These are phyloP conservation scores for Gymnodraco acuticeps DNA, from an alignment of 2,797 vertebrate genomes.

Conservation along the genomic window DNA sequence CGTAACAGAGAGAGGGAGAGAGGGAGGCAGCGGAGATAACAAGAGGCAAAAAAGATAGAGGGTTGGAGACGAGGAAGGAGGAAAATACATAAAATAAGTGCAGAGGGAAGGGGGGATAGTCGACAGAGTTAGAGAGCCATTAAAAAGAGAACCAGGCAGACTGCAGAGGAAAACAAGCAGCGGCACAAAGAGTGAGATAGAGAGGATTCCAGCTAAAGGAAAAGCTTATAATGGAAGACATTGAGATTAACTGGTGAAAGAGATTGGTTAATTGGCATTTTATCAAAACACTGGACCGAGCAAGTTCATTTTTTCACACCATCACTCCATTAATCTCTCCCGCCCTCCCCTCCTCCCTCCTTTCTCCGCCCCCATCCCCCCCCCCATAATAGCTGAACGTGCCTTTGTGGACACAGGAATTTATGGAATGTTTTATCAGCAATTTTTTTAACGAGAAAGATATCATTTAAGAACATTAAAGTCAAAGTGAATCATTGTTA, in stretches of 20 bases:
- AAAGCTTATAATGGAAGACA: constrained; percentile 37
- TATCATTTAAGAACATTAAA: constrained; percentile 7
- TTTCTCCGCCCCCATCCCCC: neutral
- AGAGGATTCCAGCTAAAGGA: constrained; percentile 28
- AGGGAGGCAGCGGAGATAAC: constrained; percentile 38
- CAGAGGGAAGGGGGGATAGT: constrained; percentile 43
- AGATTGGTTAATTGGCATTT: constrained; percentile 72
- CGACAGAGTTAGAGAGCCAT: constrained; percentile 45
- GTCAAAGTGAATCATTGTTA: neutral
- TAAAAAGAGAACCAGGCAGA: constrained; percentile 51
- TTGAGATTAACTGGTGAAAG: constrained; percentile 63
- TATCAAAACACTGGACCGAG: constrained; percentile 63
- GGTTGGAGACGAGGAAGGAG: constrained; percentile 34
- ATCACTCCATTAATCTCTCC: constrained; percentile 49
- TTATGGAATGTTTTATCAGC: constrained; percentile 1
- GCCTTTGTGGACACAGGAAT: neutral
- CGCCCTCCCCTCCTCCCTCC: neutral
- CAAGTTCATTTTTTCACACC: constrained; percentile 54
- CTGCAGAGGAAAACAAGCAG: constrained; percentile 17
- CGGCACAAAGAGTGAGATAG: constrained; percentile 12
- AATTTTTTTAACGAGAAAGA: neutral
- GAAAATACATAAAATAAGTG: constrained; percentile 48
- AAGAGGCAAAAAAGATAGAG: constrained; percentile 20
- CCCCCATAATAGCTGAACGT: neutral
- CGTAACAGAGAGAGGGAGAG: constrained; percentile 53